Conservation (phyloP, 2,888 invertebrate genomes). For the Gymnoscelis rufifasciata region DNA sequence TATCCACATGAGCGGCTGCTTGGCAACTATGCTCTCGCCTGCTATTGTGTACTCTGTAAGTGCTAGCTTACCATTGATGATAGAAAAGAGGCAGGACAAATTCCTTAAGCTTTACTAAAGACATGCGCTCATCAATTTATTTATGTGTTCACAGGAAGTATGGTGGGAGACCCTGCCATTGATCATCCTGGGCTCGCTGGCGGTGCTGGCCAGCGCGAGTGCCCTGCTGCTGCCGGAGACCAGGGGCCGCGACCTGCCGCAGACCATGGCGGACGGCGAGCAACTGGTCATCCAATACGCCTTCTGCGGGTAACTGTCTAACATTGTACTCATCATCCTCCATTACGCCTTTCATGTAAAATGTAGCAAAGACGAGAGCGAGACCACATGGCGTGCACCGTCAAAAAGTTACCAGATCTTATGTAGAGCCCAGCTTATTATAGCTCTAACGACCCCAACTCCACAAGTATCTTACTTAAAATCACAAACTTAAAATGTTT, state of each 20-base stretch:
- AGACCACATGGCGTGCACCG: too few relatives aligned
- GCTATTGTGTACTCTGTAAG: slow-evolving; percentile 67
- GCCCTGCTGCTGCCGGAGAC: slow-evolving; percentile 59
- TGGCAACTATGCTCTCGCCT: slow-evolving; percentile 60
- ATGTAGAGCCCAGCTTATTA: too few relatives aligned
- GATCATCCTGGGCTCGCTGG: slow-evolving; percentile 48
- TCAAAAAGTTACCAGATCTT: too few relatives aligned
- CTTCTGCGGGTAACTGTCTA: too few relatives aligned
- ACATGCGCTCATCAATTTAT: not conserved
- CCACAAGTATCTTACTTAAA: too few relatives aligned
- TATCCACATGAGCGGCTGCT: slow-evolving; percentile 67
- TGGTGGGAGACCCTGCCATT: slow-evolving; percentile 57
- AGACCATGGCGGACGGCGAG: slow-evolving; percentile 63
- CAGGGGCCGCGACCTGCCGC: slow-evolving; percentile 59
- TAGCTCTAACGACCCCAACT: too few relatives aligned
- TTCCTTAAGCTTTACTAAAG: too few relatives aligned
- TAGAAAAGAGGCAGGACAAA: too few relatives aligned
- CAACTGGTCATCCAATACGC: slow-evolving; percentile 47
- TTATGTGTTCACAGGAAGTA: slow-evolving; percentile 44
- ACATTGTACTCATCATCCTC: too few relatives aligned
- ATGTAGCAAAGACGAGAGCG: too few relatives aligned
- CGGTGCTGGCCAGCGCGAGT: slow-evolving; percentile 41
- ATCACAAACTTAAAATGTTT: too few relatives aligned
- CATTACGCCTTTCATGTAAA: too few relatives aligned
- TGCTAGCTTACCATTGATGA: not conserved